Conservation (phyloP, 2,113 vertebrate species). For the Lepisosteus oculatus region DNA sequence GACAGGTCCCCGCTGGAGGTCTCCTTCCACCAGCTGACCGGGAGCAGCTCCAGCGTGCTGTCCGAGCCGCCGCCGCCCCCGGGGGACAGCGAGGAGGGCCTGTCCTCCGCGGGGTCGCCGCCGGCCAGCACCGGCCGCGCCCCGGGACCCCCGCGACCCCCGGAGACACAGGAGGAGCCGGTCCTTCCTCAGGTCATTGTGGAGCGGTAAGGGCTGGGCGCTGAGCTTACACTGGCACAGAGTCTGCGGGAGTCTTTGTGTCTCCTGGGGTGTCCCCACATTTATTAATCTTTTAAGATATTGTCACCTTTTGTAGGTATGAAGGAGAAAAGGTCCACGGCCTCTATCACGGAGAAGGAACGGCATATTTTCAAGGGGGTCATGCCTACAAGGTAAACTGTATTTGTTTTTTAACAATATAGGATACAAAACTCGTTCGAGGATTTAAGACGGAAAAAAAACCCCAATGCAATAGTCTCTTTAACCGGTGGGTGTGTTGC, state of each 20-base stretch:
- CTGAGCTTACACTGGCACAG: too few relatives aligned
- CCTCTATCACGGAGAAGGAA: slow-evolving; percentile 74
- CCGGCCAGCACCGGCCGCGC: neutral
- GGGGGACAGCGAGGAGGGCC: neutral
- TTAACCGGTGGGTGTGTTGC: too few relatives aligned
- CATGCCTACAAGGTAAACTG: slow-evolving; percentile 68
- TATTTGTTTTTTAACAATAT: too few relatives aligned
- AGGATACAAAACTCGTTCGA: too few relatives aligned
- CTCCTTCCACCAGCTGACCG: neutral
- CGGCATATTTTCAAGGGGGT: slow-evolving; percentile 74
- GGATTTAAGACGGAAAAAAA: neutral
- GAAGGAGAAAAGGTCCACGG: slow-evolving; percentile 68
- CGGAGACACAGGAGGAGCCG: slow-evolving; percentile 37
- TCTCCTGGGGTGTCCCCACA: too few relatives aligned
- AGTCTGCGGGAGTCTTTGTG: too few relatives aligned
- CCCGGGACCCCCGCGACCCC: neutral
- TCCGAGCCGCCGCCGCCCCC: neutral
- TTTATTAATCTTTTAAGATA: neutral
- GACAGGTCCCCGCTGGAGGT: neutral
- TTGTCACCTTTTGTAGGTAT: slow-evolving; percentile 62
- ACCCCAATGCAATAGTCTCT: neutral
- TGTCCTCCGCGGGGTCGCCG: neutral
- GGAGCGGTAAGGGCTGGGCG: slow-evolving; percentile 58
- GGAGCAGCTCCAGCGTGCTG: neutral
- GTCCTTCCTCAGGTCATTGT: slow-evolving; percentile 56